Percentiles rank a stretch among this genome's conserved stretches.
These are phyloP conservation scores for Melanostigma gelatinosum DNA, from an alignment of 2,113 vertebrate genomes.

Conservation along the genomic window DNA sequence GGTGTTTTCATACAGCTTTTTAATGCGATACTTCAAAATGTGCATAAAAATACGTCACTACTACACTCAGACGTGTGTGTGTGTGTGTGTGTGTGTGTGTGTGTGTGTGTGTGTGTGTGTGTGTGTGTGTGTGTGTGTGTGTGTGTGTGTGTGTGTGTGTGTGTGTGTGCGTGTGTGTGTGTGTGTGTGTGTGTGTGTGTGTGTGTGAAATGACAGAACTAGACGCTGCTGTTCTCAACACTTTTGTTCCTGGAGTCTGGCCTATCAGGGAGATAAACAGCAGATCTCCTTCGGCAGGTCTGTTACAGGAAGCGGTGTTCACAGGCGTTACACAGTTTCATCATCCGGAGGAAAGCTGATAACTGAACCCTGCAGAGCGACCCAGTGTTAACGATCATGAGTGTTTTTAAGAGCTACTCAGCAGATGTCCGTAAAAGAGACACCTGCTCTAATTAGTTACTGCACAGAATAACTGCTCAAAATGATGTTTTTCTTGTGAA, in stretches of 20 bases:
- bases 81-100: constrained; percentile 33
- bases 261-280: constrained; percentile 75
- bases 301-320: constrained; percentile 64
- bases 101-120: constrained; percentile 44
- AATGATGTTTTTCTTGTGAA: background rate
- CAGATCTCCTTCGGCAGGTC: constrained; percentile 74
- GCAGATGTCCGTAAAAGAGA: background rate
- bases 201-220: constrained; percentile 45
- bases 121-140: constrained; percentile 34
- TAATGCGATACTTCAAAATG: no score
- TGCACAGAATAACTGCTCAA: background rate
- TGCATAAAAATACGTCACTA: background rate
- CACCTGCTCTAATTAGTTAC: constrained; percentile 1
- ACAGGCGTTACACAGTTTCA: constrained; percentile 56
- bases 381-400: constrained; percentile 41
- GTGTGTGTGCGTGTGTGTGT: constrained; percentile 23
- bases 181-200: constrained; percentile 34
- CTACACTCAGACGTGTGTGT: background rate
- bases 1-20: no score
- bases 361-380: constrained; percentile 34
- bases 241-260: constrained; percentile 72
- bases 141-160: constrained; percentile 36
- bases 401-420: constrained; percentile 11
- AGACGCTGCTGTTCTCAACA: constrained; percentile 63
- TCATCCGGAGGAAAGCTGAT: constrained; percentile 54